Percentiles rank a stretch among this genome's conserved stretches.
phyloP scores from a whole-genome alignment of 2,888 invertebrate genomes.

The Ceramica pisi region DNA sequence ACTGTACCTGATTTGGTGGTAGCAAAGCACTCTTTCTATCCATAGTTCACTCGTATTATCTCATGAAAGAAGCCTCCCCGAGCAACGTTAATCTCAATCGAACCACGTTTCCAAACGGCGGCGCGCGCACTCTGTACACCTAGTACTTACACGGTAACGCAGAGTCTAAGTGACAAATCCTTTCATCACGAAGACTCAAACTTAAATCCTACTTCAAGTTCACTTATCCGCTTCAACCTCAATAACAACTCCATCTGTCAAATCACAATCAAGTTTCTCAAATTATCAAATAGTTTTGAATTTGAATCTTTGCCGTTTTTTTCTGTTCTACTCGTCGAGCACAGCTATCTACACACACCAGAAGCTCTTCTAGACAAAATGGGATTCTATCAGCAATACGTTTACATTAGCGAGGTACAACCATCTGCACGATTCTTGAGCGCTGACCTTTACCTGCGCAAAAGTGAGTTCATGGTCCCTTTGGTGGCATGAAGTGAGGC shows the following conservation, averaged over 20 bases:
- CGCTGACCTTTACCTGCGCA: too few relatives aligned
- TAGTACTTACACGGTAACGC: neutral
- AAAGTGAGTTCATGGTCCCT: too few relatives aligned
- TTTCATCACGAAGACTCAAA: neutral
- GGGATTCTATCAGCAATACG: too few relatives aligned
- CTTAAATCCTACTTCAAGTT: neutral
- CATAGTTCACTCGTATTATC: too few relatives aligned
- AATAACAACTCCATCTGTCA: neutral
- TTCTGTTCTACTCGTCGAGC: neutral
- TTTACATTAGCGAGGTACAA: too few relatives aligned
- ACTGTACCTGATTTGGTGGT: neutral
- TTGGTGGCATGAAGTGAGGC: too few relatives aligned
- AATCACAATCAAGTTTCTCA: neutral
- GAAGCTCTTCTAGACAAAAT: neutral
- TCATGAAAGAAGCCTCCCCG: neutral
- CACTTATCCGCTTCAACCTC: too few relatives aligned
- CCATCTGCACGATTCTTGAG: too few relatives aligned
- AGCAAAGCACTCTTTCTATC: neutral
- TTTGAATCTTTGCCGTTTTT: neutral
- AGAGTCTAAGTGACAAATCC: neutral
- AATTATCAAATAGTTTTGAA: neutral
- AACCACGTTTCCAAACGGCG: neutral
- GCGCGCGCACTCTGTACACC: neutral
- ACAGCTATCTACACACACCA: neutral
- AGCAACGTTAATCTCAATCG: neutral